These are phyloP conservation scores for Terrapene triunguis DNA, from an alignment of 2,113 vertebrate species.

Conservation along the genomic window DNA sequence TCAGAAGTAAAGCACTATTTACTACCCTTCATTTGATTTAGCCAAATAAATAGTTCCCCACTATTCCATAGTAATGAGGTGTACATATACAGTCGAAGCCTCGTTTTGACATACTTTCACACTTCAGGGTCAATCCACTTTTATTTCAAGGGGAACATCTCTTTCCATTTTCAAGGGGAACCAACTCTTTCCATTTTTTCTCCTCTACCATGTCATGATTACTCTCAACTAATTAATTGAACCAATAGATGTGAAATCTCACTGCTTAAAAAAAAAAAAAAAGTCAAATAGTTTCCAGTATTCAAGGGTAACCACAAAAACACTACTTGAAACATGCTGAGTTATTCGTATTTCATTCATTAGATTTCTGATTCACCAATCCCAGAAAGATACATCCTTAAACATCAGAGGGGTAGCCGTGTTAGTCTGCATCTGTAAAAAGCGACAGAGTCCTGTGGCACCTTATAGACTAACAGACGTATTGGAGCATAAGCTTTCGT, in stretches of 20 bases:
- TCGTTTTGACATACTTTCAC: neutral
- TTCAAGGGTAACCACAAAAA: neutral
- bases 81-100: neutral
- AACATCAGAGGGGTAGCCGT: neutral
- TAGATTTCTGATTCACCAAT: neutral
- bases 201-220: neutral
- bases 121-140: fast-evolving
- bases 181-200: neutral
- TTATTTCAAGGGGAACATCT: neutral
- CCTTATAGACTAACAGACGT: no score
- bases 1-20: neutral
- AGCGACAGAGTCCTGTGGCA: no score
- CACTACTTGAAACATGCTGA: neutral
- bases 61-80: neutral
- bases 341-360: neutral
- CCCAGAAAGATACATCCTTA: neutral
- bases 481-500: no score
- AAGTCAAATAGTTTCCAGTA: neutral
- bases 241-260: no score
- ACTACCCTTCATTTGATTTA: neutral
- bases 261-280: neutral
- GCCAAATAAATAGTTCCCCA: slow-evolving; percentile 4
- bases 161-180: neutral
- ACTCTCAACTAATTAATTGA: no score
- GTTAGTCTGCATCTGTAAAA: no score